Evolutionary conservation across 1,140 invertebrate species (phyloP), one percentile per base, ranked within the genome.

Genomic region (Drosophila bipectinata): DNA sequence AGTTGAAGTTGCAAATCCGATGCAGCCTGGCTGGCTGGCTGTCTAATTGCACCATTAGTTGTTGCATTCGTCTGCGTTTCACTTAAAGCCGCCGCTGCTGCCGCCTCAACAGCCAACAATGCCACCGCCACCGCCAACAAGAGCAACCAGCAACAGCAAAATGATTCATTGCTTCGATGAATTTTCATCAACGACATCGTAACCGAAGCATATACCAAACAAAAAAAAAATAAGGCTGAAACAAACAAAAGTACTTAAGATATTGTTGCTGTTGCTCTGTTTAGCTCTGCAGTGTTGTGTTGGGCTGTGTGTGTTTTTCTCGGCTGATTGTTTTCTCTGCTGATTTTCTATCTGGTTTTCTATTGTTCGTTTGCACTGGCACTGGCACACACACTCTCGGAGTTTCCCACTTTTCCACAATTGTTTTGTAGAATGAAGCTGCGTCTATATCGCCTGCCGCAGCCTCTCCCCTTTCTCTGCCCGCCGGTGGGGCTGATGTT

Each of bases 31-130:
- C 30, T 66, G 57, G 78, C 32, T 75, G 76, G 72, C 60, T 87
- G 79, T 88, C 83, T 88, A 88, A 89, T 88, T 88, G 83, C 83
- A 88, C 83, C 83, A 88, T 88, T 88, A 73, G 79, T 88, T 87
- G 83, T 88, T 87, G 83, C 83, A 88, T 81, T 87, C 64, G 83
- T 79, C 72, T 88, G 83, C 63, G 79, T 83, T 88, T 88, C 83
- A 72, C 75, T 83, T 52, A 57, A 64, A 76, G 79, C 48, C 48
- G 73, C 39, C 49, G 77, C 66, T 44, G 56, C 41, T 55, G 67
- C 55, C 49, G 73, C 79, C 47, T 59, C 66, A 45, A 69, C 54
- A 30, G 57, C 39, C 60, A 82, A 67, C 56, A 87, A 59, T 58
- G 77, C 55, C 67, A 83, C 44, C 61, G 75, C 44, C 66, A 83